phyloP scores from a whole-genome alignment of 2,888 invertebrate genomes.

The Tenthredo livida region DNA sequence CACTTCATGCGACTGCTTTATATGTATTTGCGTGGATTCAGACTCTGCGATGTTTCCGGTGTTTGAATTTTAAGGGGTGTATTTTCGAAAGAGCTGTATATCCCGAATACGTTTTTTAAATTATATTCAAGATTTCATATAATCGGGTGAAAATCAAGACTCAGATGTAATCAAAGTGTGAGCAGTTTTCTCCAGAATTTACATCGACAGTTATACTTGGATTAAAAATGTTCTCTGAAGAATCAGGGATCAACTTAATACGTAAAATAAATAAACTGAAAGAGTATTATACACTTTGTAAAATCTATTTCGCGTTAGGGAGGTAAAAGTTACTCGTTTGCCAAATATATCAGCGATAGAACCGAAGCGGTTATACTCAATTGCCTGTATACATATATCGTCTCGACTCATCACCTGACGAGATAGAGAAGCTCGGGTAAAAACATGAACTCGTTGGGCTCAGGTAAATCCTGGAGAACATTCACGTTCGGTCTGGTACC shows the following conservation, averaged over 20 bases:
- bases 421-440: constrained; percentile 6
- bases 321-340: neutral
- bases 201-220: neutral
- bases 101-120: neutral
- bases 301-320: neutral
- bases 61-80: neutral
- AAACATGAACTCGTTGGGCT: constrained; percentile 26
- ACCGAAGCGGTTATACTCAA: neutral
- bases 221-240: neutral
- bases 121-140: neutral
- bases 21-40: neutral
- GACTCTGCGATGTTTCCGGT: neutral
- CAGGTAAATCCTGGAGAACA: constrained; percentile 33
- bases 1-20: neutral
- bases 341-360: constrained; percentile 5
- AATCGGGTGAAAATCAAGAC: neutral
- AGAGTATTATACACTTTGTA: neutral
- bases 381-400: neutral
- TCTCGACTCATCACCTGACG: neutral
- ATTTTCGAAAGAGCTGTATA: neutral
- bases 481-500: neutral
- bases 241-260: neutral
- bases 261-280: neutral
- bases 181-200: neutral
- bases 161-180: neutral